These are phyloP conservation scores for Scotopteryx bipunctaria DNA, from an alignment of 2,888 invertebrate genomes.

Conservation along the genomic window DNA sequence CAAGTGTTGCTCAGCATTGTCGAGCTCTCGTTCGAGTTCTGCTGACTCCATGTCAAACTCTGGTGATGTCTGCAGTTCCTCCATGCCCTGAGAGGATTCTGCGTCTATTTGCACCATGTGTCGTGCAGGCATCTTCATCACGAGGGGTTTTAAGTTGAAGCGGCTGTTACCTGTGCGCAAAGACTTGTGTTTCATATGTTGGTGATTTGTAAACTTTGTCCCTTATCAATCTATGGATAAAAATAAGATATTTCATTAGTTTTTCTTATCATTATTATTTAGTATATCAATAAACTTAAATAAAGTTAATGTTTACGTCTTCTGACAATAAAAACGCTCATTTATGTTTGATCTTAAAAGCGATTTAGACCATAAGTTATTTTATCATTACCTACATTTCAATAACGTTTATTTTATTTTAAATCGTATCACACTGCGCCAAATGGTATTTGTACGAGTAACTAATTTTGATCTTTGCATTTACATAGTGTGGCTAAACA, in stretches of 20 bases:
- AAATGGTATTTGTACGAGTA: slow-evolving; percentile 34
- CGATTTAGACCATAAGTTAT: slow-evolving; percentile 8
- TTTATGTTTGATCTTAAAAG: no score
- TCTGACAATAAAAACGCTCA: no score
- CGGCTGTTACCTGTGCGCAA: slow-evolving; percentile 27
- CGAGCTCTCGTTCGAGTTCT: slow-evolving; percentile 65
- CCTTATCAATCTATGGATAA: no score
- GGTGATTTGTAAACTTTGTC: no score
- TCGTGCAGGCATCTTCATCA: slow-evolving; percentile 65
- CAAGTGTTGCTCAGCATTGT: slow-evolving; percentile 65
- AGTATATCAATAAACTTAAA: no score
- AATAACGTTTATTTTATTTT: slow-evolving; percentile 36
- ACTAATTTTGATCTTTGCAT: slow-evolving; percentile 47
- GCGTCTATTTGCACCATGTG: slow-evolving; percentile 47
- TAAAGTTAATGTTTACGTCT: no score
- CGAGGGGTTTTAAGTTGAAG: slow-evolving; percentile 62
- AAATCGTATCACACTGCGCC: slow-evolving; percentile 29
- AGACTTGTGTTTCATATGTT: no score
- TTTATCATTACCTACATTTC: slow-evolving; percentile 22
- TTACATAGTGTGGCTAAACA: slow-evolving; percentile 52
- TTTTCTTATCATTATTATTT: no score
- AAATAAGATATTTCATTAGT: no score
- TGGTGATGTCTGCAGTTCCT: slow-evolving; percentile 69
- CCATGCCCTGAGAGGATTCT: slow-evolving; percentile 50
- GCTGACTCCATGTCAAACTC: slow-evolving; percentile 62